Evolutionary conservation across 1,140 invertebrate species (phyloP).

Genomic region (Hirudo medicinalis): DNA sequence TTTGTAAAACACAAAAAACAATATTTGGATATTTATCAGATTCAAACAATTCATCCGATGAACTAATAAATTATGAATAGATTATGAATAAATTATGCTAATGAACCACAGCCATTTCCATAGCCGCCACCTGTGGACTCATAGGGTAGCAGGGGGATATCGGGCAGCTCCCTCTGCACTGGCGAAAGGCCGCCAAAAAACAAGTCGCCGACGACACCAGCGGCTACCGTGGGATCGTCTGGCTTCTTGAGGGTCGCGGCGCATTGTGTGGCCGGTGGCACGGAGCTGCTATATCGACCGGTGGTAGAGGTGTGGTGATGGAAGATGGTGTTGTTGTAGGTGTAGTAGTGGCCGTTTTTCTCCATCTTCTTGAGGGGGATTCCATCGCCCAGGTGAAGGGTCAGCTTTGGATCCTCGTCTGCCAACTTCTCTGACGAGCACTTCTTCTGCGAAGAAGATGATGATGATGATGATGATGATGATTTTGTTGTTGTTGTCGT

Average conservation of each 20-base stretch:
- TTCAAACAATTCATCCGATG: no score
- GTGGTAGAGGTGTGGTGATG: background rate
- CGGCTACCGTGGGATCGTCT: background rate
- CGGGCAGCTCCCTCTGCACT: slow-evolving; percentile 4
- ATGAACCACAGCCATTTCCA: no score
- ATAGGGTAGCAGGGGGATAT: background rate
- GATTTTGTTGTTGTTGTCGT: background rate
- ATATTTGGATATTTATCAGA: no score
- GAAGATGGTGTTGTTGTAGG: slow-evolving; percentile 11
- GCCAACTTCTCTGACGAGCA: background rate
- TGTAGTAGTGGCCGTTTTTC: background rate
- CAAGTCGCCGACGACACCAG: background rate
- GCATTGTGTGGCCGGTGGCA: background rate
- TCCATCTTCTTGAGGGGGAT: slow-evolving; percentile 1
- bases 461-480: background rate
- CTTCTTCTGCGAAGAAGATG: background rate
- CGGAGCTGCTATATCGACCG: background rate
- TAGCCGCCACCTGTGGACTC: background rate
- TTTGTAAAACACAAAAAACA: no score
- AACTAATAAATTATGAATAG: no score
- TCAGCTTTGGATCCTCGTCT: slow-evolving; percentile 9
- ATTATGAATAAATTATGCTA: no score
- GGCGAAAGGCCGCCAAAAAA: no score
- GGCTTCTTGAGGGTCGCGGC: background rate
- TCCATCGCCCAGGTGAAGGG: background rate